A percentile compares a stretch with the other conserved stretches of the same genome.
Conservation (phyloP, 2,113 vertebrate species). For the Muscicapa adusta region DNA sequence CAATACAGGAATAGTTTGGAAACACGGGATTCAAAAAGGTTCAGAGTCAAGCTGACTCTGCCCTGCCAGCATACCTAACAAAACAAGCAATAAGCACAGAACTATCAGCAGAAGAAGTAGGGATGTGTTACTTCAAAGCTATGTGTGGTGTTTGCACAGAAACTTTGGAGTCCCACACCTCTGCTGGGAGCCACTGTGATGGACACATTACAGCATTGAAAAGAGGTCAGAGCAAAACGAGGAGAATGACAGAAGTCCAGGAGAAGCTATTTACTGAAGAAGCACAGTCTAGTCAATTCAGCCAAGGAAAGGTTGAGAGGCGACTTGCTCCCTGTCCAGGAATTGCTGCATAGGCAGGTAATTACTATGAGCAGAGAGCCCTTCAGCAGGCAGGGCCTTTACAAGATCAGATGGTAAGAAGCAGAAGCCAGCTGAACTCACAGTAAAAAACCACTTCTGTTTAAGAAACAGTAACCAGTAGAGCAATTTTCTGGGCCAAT, state of each 20-base stretch:
- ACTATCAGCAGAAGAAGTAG: neutral
- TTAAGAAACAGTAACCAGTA: neutral
- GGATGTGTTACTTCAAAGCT: neutral
- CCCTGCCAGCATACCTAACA: neutral
- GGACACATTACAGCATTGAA: neutral
- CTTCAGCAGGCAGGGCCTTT: neutral
- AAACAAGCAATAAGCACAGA: neutral
- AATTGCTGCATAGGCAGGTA: neutral
- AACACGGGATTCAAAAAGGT: neutral
- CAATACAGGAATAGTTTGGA: neutral
- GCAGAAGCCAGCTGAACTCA: neutral
- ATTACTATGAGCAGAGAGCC: neutral
- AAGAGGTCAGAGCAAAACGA: neutral
- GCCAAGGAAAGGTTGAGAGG: neutral
- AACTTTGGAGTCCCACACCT: neutral
- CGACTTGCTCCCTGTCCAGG: neutral
- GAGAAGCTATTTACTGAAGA: neutral
- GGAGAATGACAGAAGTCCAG: neutral
- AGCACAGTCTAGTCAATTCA: neutral
- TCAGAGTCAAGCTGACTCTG: neutral
- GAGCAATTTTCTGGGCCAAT: neutral
- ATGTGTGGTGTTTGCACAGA: fast-evolving
- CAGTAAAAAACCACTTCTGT: neutral
- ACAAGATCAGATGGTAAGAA: neutral
- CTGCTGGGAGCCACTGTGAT: neutral